These are phyloP conservation scores for Drosophila stalkeri DNA, from an alignment of 2,888 invertebrate species.

Conservation along the genomic window DNA sequence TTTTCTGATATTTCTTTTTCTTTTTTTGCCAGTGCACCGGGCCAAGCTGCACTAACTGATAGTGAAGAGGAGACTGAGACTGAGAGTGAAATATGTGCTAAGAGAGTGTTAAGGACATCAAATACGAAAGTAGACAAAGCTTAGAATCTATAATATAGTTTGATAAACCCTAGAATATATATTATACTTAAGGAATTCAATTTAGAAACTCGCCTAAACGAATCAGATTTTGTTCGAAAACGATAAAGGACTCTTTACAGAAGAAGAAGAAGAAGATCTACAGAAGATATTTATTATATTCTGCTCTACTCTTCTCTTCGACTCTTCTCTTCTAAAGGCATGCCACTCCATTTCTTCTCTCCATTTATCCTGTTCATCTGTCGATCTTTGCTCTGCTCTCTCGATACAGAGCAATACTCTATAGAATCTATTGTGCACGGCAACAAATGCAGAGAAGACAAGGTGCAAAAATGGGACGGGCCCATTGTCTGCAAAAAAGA, in stretches of 20 bases:
- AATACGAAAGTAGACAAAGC: too few relatives aligned
- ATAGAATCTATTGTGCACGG: conserved; percentile 30
- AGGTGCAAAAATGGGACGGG: conserved; percentile 83
- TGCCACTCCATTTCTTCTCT: conserved; percentile 23
- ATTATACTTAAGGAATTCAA: too few relatives aligned
- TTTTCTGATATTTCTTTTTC: conserved; percentile 17
- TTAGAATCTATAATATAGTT: not conserved
- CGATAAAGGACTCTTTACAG: too few relatives aligned
- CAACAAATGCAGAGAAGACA: conserved; percentile 59
- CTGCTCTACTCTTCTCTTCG: too few relatives aligned
- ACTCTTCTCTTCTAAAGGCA: not conserved
- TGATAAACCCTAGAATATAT: too few relatives aligned
- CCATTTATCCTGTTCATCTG: conserved; percentile 46
- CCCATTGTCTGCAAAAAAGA: conserved; percentile 67
- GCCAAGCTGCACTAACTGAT: conserved; percentile 22
- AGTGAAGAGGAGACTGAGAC: too few relatives aligned
- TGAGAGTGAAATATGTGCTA: not conserved
- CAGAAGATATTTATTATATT: too few relatives aligned
- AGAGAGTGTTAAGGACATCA: not conserved
- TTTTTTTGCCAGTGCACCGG: conserved; percentile 56
- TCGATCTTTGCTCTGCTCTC: conserved; percentile 23
- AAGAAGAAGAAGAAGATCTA: too few relatives aligned
- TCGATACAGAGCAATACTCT: conserved; percentile 28
- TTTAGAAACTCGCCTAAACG: too few relatives aligned
- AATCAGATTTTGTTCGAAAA: too few relatives aligned